Evolutionary conservation across 2,888 invertebrate genomes (phyloP), one percentile per base, ranked within the genome.

Genomic region (Netelia inedita): DNA sequence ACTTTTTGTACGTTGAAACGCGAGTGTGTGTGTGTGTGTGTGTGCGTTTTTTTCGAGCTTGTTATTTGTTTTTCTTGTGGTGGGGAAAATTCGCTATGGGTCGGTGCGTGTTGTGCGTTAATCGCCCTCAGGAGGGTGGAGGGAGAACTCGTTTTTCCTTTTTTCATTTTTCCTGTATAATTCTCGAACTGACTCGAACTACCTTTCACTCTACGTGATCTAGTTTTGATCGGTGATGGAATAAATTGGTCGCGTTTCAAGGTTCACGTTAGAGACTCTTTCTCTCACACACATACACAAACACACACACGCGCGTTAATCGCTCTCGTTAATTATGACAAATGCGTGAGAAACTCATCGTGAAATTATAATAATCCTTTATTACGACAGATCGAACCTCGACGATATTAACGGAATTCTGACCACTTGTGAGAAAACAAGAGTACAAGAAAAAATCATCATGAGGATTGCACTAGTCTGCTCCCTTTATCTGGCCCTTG

Each of bases 381-480:
- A 55, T 63, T n/a, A 68, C 59, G 16, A 28, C 73, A 85, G 82
- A 76, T 72, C 53, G 74, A 61, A 41, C 41, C 46, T 10, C 11
- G 59, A 61, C 35, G 35, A 28, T 55, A 59, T 35, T 35, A 35
- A 6, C 35, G 35, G 6, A 68, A 16, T 59, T 61, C 16, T 9
- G 10, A 35, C 21, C 23, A 16, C 82, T 85, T 43, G 66, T 82
- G 66, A 69, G n/a, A 59, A 72, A 78, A 78, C n/a, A 46, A 14
- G 81, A 73, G 41, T 19, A n/a, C 46, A n/a, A 66, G 46, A 66
- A 41, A 57, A 35, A 68, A 41, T 78, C 82, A 89, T 82, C 81
- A 93, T 93, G 93, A 92, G 90, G 88, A 83, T 90, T 69, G 87
- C 88, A 41, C 87, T 88, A 57, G 79, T 87, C 1, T 89, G 90